phyloP scores from a whole-genome alignment of 2,113 vertebrate genomes.

The Triplophysa siluroides region DNA sequence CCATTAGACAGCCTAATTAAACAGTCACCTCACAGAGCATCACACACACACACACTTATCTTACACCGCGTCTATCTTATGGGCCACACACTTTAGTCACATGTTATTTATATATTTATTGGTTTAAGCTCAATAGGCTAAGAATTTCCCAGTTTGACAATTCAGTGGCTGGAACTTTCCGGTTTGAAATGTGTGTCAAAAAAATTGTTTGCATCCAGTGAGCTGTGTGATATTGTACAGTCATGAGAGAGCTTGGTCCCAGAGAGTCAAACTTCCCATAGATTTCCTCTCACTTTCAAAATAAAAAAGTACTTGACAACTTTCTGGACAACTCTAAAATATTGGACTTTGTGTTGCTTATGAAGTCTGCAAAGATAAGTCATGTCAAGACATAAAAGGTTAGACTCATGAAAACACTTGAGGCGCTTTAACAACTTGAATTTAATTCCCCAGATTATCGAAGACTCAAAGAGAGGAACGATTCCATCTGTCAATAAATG shows the following conservation, averaged over 20 bases:
- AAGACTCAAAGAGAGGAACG: conserved; percentile 50
- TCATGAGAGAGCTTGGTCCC: neutral
- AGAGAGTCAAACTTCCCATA: neutral
- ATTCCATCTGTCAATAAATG: conserved; percentile 55
- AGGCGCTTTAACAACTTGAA: neutral
- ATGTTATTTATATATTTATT: conserved; percentile 28
- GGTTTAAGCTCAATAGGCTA: neutral
- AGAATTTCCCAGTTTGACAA: neutral
- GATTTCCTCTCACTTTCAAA: neutral
- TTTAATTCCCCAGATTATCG: conserved; percentile 39
- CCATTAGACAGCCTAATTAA: conserved; percentile 76
- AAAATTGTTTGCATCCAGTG: neutral
- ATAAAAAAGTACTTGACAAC: neutral
- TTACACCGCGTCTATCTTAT: conserved; percentile 6
- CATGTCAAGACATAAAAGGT: conserved; percentile 9
- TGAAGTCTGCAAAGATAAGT: conserved; percentile 24
- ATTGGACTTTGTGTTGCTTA: conserved; percentile 26
- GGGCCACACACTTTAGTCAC: conserved; percentile 24
- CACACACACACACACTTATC: conserved; percentile 38
- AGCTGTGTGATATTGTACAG: neutral
- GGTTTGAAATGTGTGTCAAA: neutral
- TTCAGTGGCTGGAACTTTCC: neutral
- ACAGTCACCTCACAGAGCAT: conserved; percentile 55
- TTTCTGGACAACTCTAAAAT: conserved; percentile 1
- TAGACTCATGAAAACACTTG: neutral